phyloP scores from a whole-genome alignment of 2,888 invertebrate species.

The Anthrax anthrax region DNA sequence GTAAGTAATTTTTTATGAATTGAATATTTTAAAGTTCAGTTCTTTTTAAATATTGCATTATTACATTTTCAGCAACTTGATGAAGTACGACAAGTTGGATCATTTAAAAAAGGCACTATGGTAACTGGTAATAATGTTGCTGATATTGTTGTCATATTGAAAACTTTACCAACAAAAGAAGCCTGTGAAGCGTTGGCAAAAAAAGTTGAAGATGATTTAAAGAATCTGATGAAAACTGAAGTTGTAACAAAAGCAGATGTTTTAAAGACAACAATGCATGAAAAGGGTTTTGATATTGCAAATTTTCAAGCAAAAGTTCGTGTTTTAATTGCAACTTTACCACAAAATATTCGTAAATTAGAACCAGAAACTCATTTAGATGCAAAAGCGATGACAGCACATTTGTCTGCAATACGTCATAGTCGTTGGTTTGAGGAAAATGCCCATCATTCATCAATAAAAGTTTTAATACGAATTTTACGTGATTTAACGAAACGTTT shows the following conservation, averaged over 20 bases:
- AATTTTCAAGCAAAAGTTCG: constrained; percentile 75
- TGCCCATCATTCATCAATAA: constrained; percentile 91
- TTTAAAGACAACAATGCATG: constrained; percentile 38
- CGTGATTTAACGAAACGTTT: constrained; percentile 83
- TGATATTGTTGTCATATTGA: constrained; percentile 91
- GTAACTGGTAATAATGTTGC: constrained; percentile 89
- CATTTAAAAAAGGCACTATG: constrained; percentile 97
- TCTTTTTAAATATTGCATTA: background rate
- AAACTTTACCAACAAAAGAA: constrained; percentile 90
- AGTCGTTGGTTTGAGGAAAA: constrained; percentile 98
- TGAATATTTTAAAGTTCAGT: background rate
- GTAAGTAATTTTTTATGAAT: constrained; percentile 46
- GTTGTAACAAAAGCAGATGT: constrained; percentile 45
- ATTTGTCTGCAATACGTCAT: constrained; percentile 87
- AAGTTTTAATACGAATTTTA: constrained; percentile 85
- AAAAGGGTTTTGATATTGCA: constrained; percentile 78
- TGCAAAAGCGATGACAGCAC: constrained; percentile 67
- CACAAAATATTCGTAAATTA: constrained; percentile 82
- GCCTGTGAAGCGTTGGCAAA: constrained; percentile 85
- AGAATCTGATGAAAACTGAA: constrained; percentile 49
- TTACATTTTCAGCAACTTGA: constrained; percentile 56
- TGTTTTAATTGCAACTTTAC: constrained; percentile 84
- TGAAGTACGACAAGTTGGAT: constrained; percentile 92
- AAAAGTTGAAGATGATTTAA: constrained; percentile 77
- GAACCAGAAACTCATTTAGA: constrained; percentile 74